phyloP scores from a whole-genome alignment of 2,888 invertebrate genomes.

The Amblyjoppa proteus region DNA sequence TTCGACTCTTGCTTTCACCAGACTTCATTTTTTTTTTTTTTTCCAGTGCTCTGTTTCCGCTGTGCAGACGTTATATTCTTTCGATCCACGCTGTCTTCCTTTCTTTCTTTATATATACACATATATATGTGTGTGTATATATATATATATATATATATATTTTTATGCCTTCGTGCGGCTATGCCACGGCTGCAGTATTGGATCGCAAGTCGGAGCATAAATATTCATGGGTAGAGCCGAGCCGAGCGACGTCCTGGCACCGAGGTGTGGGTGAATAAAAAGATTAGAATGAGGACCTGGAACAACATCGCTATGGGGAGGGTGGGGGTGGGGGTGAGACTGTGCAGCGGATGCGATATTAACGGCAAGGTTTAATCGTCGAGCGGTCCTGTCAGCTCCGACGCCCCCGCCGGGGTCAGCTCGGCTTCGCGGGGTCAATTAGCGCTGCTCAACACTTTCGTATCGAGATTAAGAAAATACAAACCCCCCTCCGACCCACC shows the following conservation, averaged over 20 bases:
- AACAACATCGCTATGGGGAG: slow-evolving; percentile 52
- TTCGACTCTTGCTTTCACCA: neutral
- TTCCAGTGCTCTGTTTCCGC: slow-evolving; percentile 14
- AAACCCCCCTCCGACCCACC: neutral
- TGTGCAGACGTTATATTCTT: slow-evolving; percentile 24
- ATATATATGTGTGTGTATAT: neutral
- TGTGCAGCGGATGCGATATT: slow-evolving; percentile 75
- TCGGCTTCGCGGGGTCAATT: slow-evolving; percentile 83
- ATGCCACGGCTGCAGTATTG: slow-evolving; percentile 68
- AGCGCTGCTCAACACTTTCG: slow-evolving; percentile 82
- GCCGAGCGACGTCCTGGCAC: neutral
- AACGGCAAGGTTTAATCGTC: slow-evolving; percentile 84
- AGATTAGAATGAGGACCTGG: slow-evolving; percentile 47
- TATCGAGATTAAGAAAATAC: neutral
- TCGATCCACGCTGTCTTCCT: slow-evolving; percentile 9
- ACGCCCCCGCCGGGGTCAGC: slow-evolving; percentile 82
- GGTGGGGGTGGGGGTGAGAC: slow-evolving; percentile 60
- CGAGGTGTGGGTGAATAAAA: slow-evolving; percentile 34
- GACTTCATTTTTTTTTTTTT: neutral
- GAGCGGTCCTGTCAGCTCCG: slow-evolving; percentile 79
- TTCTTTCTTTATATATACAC: slow-evolving; percentile 26
- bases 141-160: slow-evolving; percentile 24
- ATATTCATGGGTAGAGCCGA: slow-evolving; percentile 78
- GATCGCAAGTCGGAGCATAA: slow-evolving; percentile 75
- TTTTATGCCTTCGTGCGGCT: slow-evolving; percentile 36